Conservation (phyloP, 2,113 vertebrate species). For the Zeus faber region DNA sequence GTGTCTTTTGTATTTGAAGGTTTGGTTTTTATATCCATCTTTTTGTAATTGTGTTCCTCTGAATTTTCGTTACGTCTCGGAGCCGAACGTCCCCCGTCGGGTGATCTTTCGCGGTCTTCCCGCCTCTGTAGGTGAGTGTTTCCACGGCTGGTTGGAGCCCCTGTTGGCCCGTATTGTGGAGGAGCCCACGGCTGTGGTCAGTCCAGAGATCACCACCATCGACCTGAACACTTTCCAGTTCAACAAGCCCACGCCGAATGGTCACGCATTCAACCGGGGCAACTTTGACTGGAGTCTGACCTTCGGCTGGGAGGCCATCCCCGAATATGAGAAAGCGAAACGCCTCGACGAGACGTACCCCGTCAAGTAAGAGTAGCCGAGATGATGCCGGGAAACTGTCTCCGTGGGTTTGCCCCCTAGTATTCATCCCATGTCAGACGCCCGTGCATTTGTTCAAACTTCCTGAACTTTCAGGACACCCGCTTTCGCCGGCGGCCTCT, state of each 20-base stretch:
- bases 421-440: neutral
- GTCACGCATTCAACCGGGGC: constrained; percentile 83
- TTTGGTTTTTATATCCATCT: no score
- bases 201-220: constrained; percentile 90
- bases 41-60: no score
- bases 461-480: constrained; percentile 80
- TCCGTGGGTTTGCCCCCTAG: neutral
- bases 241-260: constrained; percentile 77
- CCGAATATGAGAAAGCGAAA: constrained; percentile 70
- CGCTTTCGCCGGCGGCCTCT: constrained; percentile 92
- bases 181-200: constrained; percentile 88
- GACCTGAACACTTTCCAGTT: constrained; percentile 89
- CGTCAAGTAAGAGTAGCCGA: constrained; percentile 78
- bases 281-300: constrained; percentile 96
- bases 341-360: constrained; percentile 93
- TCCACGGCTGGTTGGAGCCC: constrained; percentile 94
- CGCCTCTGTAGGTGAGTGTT: constrained; percentile 87
- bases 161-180: constrained; percentile 87
- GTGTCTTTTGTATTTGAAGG: no score
- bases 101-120: neutral
- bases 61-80: no score
- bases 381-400: constrained; percentile 4
- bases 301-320: constrained; percentile 89
- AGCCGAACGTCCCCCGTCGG: no score
- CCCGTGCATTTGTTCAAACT: no score